Evolutionary conservation across 1,140 invertebrate species (phyloP), one percentile per base, ranked within the genome.

Genomic region (Scaptomyza montana): DNA sequence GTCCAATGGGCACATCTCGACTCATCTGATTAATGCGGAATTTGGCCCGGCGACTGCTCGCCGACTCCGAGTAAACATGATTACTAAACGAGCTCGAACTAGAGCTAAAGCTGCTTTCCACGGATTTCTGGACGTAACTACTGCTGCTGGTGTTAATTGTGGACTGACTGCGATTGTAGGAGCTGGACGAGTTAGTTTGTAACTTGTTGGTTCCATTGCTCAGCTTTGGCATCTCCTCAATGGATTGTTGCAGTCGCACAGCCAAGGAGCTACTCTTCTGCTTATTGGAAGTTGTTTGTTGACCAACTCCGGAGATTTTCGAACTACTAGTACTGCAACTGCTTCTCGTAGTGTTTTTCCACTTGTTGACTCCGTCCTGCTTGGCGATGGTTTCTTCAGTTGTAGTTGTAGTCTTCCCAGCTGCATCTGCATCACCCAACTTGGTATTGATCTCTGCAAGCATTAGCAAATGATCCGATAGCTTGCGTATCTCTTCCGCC

Each of bases 401-500:
- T 66, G 46, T 76, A 74, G 7, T 77, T 85, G 19, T 93, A 93
- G 66, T 94, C 92, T 43, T 43, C 33, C 33, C 33, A 36, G 1
- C 33, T 2, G 33, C 33, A n/a, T n/a, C 39, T 43, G 39, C 39
- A 90, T 93, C 91, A 70, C 92, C 90, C 81, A 95, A 76, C 92
- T 94, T 93, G 74, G 94, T 93, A 74, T 94, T 93, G 89, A 96
- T 95, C 41, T 94, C 94, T 0, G 95, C 95, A n/a, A 95, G 87
- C 92, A 94, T 95, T 33, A 95, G 95, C 19, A 97, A 91, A 86
- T 96, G 96, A 80, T 97, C 95, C 0, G 95, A 95, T 0, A 97
- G 80, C 91, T 96, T 96, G 43, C 96, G 95, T 43, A 97, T 97
- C 91, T 97, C 96, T 73, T 96, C 96, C 1, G 96, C 96, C 65